These are phyloP conservation scores for Colossoma macropomum DNA, from an alignment of 2,113 vertebrate genomes.

Conservation along the genomic window DNA sequence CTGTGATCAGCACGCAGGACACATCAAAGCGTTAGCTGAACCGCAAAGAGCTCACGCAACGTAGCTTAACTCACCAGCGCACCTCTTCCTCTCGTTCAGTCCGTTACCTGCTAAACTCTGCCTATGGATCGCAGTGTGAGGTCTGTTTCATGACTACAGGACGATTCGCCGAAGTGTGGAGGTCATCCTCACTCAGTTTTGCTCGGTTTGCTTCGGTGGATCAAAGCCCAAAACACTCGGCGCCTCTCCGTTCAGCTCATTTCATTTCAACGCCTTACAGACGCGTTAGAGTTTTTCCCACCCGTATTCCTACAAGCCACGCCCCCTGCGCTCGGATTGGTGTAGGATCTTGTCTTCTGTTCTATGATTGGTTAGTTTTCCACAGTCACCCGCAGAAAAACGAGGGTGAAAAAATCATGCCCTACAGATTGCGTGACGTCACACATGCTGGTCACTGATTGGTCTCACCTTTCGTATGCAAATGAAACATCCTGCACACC, in stretches of 20 bases:
- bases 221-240: not conserved
- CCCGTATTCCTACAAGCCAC: not conserved
- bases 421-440: not conserved
- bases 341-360: not conserved
- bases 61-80: not conserved
- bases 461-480: not conserved
- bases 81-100: not conserved
- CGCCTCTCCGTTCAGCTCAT: not conserved
- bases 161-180: not conserved
- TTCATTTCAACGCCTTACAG: not conserved
- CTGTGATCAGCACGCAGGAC: conserved; percentile 78
- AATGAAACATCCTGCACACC: not conserved
- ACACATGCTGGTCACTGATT: not conserved
- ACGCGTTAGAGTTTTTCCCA: not conserved
- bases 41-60: conserved; percentile 27
- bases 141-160: not conserved
- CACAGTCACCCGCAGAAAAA: no score
- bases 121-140: not conserved
- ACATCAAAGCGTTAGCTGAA: conserved; percentile 82
- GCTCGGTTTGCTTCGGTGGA: not conserved
- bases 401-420: not conserved
- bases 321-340: not conserved
- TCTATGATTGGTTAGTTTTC: not conserved
- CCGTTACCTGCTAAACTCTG: not conserved
- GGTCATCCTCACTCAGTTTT: not conserved